Percentiles rank a stretch among this genome's conserved stretches.
Conservation (phyloP, 2,888 invertebrate species). For the Trissonchulus sp. region DNA sequence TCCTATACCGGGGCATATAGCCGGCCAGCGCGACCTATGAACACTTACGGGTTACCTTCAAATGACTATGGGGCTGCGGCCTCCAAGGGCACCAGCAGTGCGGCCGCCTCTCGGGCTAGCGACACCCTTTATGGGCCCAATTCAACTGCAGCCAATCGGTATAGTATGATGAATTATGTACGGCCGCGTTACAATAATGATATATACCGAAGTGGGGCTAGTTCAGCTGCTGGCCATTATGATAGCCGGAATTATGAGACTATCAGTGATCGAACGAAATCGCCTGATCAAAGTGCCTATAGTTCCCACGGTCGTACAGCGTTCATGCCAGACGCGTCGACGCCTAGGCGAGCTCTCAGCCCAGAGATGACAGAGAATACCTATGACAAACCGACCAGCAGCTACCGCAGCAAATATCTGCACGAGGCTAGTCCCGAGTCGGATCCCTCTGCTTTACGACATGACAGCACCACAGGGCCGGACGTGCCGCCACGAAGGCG, state of each 20-base stretch:
- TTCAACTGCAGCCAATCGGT: conserved; percentile 4
- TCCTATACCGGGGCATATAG: not conserved
- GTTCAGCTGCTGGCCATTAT: not conserved
- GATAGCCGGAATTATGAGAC: not conserved
- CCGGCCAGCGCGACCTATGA: not conserved
- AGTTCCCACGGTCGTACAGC: not conserved
- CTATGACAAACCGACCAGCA: not conserved
- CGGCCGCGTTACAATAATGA: conserved; percentile 28
- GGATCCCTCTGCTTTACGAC: not conserved
- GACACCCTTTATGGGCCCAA: not conserved
- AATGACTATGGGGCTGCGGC: not conserved
- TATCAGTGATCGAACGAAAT: not conserved
- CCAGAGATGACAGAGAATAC: not conserved
- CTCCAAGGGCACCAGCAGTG: not conserved
- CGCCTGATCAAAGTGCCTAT: too few species aligned
- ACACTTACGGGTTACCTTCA: too few species aligned
- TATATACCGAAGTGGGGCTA: conserved; percentile 11
- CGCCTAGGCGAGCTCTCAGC: not conserved
- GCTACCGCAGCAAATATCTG: not conserved
- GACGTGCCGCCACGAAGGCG: not conserved
- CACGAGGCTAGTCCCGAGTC: conserved; percentile 16
- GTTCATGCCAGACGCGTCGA: not conserved
- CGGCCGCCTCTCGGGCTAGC: not conserved
- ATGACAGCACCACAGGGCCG: not conserved
- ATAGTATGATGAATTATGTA: conserved; percentile 22